Evolutionary conservation across 2,797 vertebrate species (phyloP).

Genomic region (Argyrosomus regius): DNA sequence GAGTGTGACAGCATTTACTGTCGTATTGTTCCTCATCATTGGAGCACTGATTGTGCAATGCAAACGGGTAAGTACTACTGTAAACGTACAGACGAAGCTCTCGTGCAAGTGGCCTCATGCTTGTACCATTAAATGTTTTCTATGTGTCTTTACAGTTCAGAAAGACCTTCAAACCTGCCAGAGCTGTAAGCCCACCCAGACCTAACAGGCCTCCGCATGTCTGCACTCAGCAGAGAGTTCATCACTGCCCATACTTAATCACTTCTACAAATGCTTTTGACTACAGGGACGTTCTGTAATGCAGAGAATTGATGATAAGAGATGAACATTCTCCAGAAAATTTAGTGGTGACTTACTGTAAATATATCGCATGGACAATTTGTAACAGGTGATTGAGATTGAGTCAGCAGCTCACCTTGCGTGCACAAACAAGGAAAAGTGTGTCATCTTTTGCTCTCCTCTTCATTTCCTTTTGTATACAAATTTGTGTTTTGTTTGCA

Average conservation of each 20-base stretch:
- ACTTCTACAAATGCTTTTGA: neutral
- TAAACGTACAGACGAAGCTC: neutral
- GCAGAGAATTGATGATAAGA: neutral
- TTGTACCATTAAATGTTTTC: neutral
- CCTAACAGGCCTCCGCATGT: neutral
- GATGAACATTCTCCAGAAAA: neutral
- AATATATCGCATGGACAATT: neutral
- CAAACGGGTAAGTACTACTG: slow-evolving; percentile 58
- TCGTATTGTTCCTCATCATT: neutral
- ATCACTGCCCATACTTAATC: slow-evolving; percentile 23
- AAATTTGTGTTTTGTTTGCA: slow-evolving; percentile 48
- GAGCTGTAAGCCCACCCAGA: neutral
- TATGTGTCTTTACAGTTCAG: slow-evolving; percentile 60
- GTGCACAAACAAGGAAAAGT: neutral
- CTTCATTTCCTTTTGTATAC: slow-evolving; percentile 41
- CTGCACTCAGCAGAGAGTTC: neutral
- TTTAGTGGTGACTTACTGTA: accelerated
- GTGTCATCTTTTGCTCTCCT: neutral
- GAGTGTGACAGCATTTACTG: neutral
- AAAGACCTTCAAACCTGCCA: slow-evolving; percentile 39
- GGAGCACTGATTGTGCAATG: slow-evolving; percentile 25
- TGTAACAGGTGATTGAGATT: neutral
- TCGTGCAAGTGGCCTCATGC: neutral
- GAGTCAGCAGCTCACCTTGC: neutral
- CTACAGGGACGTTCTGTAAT: slow-evolving; percentile 19